Evolutionary conservation across 2,888 invertebrate genomes (phyloP).

Genomic region (Steinernema carpocapsae): DNA sequence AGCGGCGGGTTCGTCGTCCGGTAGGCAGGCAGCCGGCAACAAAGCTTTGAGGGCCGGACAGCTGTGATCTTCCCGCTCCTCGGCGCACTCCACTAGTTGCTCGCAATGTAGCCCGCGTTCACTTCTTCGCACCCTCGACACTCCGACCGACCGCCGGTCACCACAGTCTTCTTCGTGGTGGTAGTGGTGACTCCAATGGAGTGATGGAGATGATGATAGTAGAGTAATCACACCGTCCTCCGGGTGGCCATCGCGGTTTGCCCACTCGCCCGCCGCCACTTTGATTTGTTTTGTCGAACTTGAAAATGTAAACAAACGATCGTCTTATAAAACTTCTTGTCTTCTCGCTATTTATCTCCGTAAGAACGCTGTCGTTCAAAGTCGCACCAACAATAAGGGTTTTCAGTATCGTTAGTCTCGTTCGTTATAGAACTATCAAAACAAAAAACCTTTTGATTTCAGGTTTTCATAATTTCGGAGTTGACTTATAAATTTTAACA

Average conservation of each 20-base stretch:
- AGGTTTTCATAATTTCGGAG: background rate
- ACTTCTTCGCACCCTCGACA: slow-evolving; percentile 8
- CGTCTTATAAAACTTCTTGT: background rate
- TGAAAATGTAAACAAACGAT: slow-evolving; percentile 26
- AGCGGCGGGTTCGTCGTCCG: background rate
- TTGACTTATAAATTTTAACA: background rate
- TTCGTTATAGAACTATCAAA: too few relatives aligned
- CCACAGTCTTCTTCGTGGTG: background rate
- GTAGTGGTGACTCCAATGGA: background rate
- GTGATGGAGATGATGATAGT: background rate
- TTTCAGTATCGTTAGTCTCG: too few relatives aligned
- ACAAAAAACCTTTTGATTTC: background rate
- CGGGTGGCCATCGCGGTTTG: background rate
- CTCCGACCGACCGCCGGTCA: slow-evolving; percentile 8
- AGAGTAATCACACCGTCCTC: background rate
- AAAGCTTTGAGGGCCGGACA: background rate
- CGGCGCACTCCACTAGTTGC: slow-evolving; percentile 16
- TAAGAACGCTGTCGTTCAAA: background rate
- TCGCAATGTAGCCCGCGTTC: slow-evolving; percentile 23
- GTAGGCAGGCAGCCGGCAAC: background rate
- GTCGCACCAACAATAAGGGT: background rate
- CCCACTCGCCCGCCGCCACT: background rate
- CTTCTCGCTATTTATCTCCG: slow-evolving; percentile 5
- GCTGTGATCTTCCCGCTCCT: slow-evolving; percentile 33
- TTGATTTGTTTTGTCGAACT: slow-evolving; percentile 27